Evolutionary conservation across 2,888 invertebrate species (phyloP).

Genomic region (Oscheius onirici): DNA sequence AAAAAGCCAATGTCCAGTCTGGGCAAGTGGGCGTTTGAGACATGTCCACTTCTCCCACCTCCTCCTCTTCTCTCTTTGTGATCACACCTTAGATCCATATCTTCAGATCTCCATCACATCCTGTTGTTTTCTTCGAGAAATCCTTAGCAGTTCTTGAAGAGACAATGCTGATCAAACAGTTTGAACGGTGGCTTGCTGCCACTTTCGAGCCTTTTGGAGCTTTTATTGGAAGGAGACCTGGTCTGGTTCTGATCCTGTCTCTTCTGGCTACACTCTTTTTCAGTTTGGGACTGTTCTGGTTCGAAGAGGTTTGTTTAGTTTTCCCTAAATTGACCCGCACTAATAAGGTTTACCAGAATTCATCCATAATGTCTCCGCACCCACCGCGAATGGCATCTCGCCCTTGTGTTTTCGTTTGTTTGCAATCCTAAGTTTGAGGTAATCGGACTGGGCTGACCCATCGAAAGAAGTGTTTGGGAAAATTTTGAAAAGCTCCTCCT

Average conservation of each 20-base stretch:
- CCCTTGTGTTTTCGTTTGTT: too few species aligned
- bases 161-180: conserved; percentile 89
- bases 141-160: neutral
- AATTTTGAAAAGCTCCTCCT: too few species aligned
- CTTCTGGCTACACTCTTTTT: conserved; percentile 43
- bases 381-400: too few species aligned
- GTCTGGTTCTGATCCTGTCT: conserved; percentile 40
- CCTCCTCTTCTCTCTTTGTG: neutral
- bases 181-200: conserved; percentile 22
- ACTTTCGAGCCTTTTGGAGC: conserved; percentile 46
- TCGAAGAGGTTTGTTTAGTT: conserved; percentile 48
- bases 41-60: neutral
- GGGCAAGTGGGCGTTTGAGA: conserved; percentile 1
- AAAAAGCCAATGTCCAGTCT: neutral
- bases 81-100: neutral
- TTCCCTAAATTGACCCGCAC: too few species aligned
- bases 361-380: too few species aligned
- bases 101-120: neutral
- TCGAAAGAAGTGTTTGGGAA: too few species aligned
- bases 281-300: conserved; percentile 56
- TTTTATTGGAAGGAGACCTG: conserved; percentile 51
- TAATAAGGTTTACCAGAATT: too few species aligned
- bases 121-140: neutral
- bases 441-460: too few species aligned
- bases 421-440: too few species aligned